Conservation (phyloP, 2,113 vertebrate species). For the Zeus faber region DNA sequence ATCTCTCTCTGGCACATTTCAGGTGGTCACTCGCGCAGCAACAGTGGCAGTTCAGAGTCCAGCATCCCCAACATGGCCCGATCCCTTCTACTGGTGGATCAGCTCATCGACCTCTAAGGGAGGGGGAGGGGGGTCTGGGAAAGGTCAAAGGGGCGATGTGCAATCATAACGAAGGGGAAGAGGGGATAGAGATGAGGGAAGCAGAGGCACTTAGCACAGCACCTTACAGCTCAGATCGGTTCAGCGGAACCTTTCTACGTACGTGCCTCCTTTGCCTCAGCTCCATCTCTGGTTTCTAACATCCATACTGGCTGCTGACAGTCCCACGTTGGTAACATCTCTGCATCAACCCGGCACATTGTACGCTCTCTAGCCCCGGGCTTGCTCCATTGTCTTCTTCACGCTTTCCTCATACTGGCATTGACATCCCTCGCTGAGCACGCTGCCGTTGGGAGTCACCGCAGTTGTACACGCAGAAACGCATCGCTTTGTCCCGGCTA, state of each 20-base stretch:
- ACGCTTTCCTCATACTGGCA: constrained; percentile 48
- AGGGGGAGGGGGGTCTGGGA: constrained; percentile 55
- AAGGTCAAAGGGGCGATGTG: constrained; percentile 64
- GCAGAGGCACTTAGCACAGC: constrained; percentile 57
- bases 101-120: constrained; percentile 99
- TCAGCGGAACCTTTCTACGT: constrained; percentile 28
- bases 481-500: constrained; percentile 28
- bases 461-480: constrained; percentile 14
- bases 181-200: constrained; percentile 32
- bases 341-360: constrained; percentile 45
- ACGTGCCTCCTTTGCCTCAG: constrained; percentile 50
- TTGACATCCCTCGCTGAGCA: constrained; percentile 38
- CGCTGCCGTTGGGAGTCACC: constrained; percentile 27
- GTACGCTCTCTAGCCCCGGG: constrained; percentile 50
- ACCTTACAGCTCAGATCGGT: constrained; percentile 44
- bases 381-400: constrained; percentile 32
- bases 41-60: constrained; percentile 99
- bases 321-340: constrained; percentile 34
- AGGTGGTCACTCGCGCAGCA: constrained; percentile 99
- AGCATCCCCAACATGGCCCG: constrained; percentile 98
- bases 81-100: constrained; percentile 99
- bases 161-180: constrained; percentile 46
- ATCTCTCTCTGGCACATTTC: constrained; percentile 85
- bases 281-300: constrained; percentile 58
- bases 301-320: constrained; percentile 46